Evolutionary conservation across 2,797 vertebrate genomes (phyloP).

Genomic region (Hirundo rustica): DNA sequence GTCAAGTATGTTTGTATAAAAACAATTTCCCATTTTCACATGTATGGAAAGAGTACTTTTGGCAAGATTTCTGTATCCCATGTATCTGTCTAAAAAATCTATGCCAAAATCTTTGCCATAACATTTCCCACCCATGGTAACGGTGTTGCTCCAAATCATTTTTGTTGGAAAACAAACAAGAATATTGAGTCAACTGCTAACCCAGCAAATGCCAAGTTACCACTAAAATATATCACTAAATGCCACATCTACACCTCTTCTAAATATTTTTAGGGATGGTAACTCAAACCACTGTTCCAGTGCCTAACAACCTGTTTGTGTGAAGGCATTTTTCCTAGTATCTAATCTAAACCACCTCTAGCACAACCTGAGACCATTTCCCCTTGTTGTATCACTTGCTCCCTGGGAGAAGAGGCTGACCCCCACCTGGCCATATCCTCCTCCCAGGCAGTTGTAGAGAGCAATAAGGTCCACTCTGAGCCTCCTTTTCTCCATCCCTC

Average conservation of each 20-base stretch:
- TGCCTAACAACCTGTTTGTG: too few species aligned
- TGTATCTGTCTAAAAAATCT: not conserved
- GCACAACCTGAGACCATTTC: not conserved
- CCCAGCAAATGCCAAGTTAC: not conserved
- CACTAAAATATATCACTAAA: not conserved
- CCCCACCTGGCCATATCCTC: fast-evolving
- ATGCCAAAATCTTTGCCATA: not conserved
- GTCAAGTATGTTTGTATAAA: not conserved
- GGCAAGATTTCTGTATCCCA: not conserved
- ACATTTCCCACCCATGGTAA: not conserved
- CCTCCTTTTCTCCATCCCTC: not conserved
- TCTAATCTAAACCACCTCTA: not conserved
- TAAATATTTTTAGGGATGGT: not conserved
- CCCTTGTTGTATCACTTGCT: not conserved
- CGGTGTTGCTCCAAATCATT: not conserved
- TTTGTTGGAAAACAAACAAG: not conserved
- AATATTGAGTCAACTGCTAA: not conserved
- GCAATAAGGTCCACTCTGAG: fast-evolving
- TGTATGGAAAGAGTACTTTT: not conserved
- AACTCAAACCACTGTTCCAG: not conserved
- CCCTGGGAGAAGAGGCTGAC: not conserved
- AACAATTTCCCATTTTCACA: not conserved
- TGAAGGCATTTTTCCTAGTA: not conserved
- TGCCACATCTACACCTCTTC: not conserved
- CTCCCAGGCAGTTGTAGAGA: not conserved